Evolutionary conservation across 2,113 vertebrate species (phyloP), one percentile per base, ranked within the genome.

Genomic region (Leptobrachium leishanense): DNA sequence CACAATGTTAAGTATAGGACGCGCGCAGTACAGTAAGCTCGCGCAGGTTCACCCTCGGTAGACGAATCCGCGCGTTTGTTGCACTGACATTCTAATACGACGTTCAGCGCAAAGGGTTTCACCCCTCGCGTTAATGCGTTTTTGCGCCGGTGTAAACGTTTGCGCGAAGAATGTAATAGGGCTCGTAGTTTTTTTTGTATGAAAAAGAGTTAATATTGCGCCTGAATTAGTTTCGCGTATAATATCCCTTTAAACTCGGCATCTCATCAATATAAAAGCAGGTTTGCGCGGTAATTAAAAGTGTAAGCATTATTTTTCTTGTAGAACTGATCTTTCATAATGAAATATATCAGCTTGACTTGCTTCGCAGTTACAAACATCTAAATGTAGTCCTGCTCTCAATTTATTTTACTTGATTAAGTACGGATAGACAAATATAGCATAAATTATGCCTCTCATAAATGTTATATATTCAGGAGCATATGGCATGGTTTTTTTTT

Each of bases 361-460:
- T 15, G 76, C 62, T 55, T 43, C 31, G 39, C 57, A 20, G 39
- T 20, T 15, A 59, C 46, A 67, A 40, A 76, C 74, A 76, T 67
- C 40, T 54, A 68, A 67, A 55, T 68, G 59, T 67, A 76, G 74
- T 7, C 42, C 53, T 67, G 31, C 64, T 12, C 44, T 57, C 50
- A 68, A 46, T 80, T 80, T 55, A 80, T 74, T 79, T 74, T 68
- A 59, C 63, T 67, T 80, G 64, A 74, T 80, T 79, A 79, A 79
- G 64, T 74, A 55, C 64, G 63, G 64, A 74, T 67, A 67, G 71
- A 74, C 42, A 80, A 79, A 74, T 59, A 76, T 72, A 67, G 71
- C 71, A 74, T 80, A 74, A 80, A 80, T 80, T 74, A 68, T 67
- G 71, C 77, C 54, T 67, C 71, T 80, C 77, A 31, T 80, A 74